phyloP scores from a whole-genome alignment of 1,140 invertebrate species.

The Drosophila nasuta region DNA sequence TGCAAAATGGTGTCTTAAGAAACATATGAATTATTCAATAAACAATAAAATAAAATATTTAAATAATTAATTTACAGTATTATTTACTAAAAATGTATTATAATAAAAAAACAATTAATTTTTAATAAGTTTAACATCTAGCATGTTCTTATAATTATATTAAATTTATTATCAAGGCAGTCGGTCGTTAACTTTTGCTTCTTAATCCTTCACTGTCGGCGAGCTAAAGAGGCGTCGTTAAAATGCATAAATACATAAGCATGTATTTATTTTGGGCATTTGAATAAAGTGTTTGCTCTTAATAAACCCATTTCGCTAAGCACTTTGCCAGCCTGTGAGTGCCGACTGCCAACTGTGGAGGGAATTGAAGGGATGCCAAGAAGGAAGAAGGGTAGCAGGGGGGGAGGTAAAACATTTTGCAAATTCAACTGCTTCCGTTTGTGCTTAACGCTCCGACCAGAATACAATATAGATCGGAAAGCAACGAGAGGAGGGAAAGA shows the following conservation, averaged over 20 bases:
- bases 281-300: conserved; percentile 79
- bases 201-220: not conserved
- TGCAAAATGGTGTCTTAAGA: too few species aligned
- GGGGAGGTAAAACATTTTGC: conserved; percentile 29
- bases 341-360: not conserved
- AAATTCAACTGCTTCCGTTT: conserved; percentile 67
- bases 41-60: too few species aligned
- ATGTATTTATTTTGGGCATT: conserved; percentile 76
- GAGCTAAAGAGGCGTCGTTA: conserved; percentile 1
- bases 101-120: too few species aligned
- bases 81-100: too few species aligned
- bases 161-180: not conserved
- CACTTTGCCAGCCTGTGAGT: conserved; percentile 58
- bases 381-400: not conserved
- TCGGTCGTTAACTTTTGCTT: not conserved
- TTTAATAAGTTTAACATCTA: not conserved
- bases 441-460: conserved; percentile 43
- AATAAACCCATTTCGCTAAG: conserved; percentile 81
- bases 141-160: not conserved
- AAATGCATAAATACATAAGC: conserved; percentile 26
- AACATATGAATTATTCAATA: too few species aligned
- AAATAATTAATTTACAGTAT: too few species aligned
- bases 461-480: conserved; percentile 31
- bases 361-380: not conserved
- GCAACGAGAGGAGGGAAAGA: not conserved